Evolutionary conservation across 1,140 invertebrate genomes (phyloP).

Genomic region (Caenorhabditis tropicalis): DNA sequence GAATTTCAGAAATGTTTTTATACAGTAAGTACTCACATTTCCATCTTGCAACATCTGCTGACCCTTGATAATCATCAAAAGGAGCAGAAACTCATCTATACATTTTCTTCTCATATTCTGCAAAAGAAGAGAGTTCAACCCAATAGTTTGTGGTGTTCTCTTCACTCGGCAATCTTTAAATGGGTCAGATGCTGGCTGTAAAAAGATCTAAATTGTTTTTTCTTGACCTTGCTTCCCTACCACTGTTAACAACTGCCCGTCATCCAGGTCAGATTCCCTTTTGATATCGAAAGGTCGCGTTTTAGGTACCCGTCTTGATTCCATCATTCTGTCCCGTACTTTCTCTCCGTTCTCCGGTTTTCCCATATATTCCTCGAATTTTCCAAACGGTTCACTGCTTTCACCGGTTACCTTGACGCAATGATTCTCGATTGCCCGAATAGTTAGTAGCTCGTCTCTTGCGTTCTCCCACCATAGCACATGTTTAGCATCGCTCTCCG

Average conservation of each 20-base stretch:
- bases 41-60: background rate
- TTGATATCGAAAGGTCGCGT: background rate
- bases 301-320: background rate
- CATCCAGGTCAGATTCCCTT: background rate
- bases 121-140: background rate
- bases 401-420: background rate
- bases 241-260: background rate
- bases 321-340: background rate
- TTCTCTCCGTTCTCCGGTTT: background rate
- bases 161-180: background rate
- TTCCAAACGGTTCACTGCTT: background rate
- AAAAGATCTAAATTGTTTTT: background rate
- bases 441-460: background rate
- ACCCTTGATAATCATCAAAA: constrained; percentile 3
- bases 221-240: background rate
- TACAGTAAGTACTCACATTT: background rate
- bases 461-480: constrained; percentile 16
- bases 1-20: background rate
- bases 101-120: constrained; percentile 24
- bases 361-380: background rate
- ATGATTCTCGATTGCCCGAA: background rate
- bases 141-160: background rate
- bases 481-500: background rate
- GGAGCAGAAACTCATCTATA: background rate
- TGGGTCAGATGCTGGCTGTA: background rate